These are phyloP conservation scores for Tupaia chinensis DNA, from an alignment of 2,113 vertebrate species.

Conservation along the genomic window DNA sequence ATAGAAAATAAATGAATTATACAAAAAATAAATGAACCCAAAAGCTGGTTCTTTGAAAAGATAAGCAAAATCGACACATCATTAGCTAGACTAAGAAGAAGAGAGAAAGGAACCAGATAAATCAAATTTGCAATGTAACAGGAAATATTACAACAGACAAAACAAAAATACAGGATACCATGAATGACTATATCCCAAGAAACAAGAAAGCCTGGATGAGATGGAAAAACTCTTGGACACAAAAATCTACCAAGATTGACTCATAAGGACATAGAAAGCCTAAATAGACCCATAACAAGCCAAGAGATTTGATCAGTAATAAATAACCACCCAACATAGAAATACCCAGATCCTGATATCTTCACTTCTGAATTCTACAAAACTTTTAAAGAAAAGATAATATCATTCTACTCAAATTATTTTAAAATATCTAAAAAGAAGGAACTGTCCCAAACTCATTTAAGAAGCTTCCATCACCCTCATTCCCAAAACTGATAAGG, in stretches of 20 bases:
- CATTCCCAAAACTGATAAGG: neutral
- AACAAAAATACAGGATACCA: neutral
- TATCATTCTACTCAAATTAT: neutral
- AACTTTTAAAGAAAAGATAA: neutral
- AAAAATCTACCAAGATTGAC: neutral
- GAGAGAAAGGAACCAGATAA: neutral
- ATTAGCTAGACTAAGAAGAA: neutral
- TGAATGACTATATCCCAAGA: neutral
- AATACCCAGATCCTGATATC: neutral
- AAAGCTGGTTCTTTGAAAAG: neutral
- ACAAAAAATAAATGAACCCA: neutral
- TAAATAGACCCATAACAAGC: too few species aligned
- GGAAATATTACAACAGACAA: neutral
- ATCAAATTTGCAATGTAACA: neutral
- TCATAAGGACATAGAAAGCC: neutral
- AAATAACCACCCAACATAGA: neutral
- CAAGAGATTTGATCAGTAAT: neutral
- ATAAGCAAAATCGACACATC: neutral
- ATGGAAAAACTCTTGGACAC: neutral
- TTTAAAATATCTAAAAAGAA: neutral
- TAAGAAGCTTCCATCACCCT: neutral
- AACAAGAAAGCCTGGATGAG: neutral
- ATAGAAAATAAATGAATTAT: neutral
- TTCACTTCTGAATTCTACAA: neutral
- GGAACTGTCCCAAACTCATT: neutral